These are phyloP conservation scores for Heliconius sara DNA, from an alignment of 2,888 invertebrate species.

Conservation along the genomic window DNA sequence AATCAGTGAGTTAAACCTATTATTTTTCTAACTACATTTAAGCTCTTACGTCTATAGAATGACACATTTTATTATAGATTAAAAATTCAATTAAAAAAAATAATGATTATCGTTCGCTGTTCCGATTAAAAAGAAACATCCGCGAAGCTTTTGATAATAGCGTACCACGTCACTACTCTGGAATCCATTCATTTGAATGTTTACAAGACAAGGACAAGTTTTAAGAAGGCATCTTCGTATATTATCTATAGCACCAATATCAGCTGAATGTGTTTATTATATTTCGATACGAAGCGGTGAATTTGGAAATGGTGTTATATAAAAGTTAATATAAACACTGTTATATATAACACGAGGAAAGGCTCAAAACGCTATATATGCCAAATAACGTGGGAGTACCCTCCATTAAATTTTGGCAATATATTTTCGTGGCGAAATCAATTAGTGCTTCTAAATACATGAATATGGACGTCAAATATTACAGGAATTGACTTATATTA, in stretches of 20 bases:
- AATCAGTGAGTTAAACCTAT: conserved; percentile 67
- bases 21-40: conserved; percentile 49
- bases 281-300: conserved; percentile 41
- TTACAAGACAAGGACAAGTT: conserved; percentile 34
- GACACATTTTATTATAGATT: conserved; percentile 20
- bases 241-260: conserved; percentile 78
- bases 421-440: conserved; percentile 49
- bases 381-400: neutral
- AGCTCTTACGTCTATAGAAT: conserved; percentile 29
- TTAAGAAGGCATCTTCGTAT: conserved; percentile 56
- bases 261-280: conserved; percentile 72
- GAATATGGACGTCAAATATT: conserved; percentile 74
- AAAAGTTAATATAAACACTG: conserved; percentile 2
- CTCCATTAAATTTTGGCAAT: conserved; percentile 3
- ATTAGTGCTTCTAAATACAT: conserved; percentile 49
- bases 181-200: conserved; percentile 29
- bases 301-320: conserved; percentile 4
- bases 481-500: conserved; percentile 77
- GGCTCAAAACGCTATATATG: neutral
- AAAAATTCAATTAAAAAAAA: conserved; percentile 3
- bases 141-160: conserved; percentile 19
- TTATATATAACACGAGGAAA: conserved; percentile 8
- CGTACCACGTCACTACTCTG: conserved; percentile 31
- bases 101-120: conserved; percentile 23
- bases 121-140: conserved; percentile 30